These are phyloP conservation scores for Elaphurus davidianus DNA, from an alignment of 2,113 vertebrate species.

Conservation along the genomic window DNA sequence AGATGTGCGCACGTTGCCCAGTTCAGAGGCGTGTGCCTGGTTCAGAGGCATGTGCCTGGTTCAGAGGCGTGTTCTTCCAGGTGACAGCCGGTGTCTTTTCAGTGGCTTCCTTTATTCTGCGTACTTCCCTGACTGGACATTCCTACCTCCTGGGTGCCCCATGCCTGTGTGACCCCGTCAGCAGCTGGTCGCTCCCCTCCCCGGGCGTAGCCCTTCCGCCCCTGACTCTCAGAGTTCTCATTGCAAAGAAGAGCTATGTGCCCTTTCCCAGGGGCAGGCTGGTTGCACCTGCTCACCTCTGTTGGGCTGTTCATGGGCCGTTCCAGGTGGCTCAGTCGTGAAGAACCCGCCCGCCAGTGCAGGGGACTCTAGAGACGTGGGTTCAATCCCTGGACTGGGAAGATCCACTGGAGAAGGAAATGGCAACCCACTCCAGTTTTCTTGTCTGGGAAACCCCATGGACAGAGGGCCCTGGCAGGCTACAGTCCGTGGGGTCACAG, in stretches of 20 bases:
- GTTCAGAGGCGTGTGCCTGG: accelerated
- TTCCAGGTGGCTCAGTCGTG: not conserved
- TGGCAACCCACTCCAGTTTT: not conserved
- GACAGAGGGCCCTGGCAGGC: not conserved
- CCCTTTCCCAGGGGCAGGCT: not conserved
- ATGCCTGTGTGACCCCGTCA: not conserved
- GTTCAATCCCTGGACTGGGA: too few relatives aligned
- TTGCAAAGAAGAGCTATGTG: accelerated
- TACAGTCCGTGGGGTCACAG: not conserved
- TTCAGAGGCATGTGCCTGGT: accelerated
- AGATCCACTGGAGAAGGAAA: too few relatives aligned
- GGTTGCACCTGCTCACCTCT: not conserved
- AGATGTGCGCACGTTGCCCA: accelerated
- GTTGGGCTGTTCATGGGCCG: not conserved
- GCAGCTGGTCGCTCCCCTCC: not conserved
- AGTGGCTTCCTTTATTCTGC: accelerated
- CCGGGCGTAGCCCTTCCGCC: too few relatives aligned
- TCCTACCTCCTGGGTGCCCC: not conserved
- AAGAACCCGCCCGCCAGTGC: too few relatives aligned
- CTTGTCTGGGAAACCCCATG: not conserved
- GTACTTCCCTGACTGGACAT: not conserved
- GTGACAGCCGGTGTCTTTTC: not conserved
- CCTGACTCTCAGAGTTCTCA: too few relatives aligned
- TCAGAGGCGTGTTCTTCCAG: accelerated
- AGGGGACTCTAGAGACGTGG: too few relatives aligned